Percentiles rank a stretch among this genome's conserved stretches.
phyloP scores from a whole-genome alignment of 2,113 vertebrate genomes.

The Camelus bactrianus region DNA sequence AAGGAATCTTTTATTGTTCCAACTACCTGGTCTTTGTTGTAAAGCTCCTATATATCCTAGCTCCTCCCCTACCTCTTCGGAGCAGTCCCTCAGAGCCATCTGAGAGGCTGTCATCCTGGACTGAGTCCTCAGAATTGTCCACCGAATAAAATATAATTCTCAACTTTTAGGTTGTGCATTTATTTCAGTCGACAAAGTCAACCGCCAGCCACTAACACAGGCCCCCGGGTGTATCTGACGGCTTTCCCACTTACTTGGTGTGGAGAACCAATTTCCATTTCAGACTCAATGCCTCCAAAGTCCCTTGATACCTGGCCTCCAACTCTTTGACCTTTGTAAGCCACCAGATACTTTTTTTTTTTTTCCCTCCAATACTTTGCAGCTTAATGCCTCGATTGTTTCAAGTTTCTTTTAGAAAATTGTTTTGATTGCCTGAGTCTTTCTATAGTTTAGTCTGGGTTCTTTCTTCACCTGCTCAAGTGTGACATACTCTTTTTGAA shows the following conservation, averaged over 20 bases:
- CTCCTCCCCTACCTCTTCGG: no score
- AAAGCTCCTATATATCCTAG: no score
- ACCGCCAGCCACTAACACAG: rapidly evolving
- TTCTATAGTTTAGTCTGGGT: not conserved
- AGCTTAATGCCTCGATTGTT: not conserved
- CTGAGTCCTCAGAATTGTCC: no score
- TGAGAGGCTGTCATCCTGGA: no score
- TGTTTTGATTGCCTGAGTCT: slow-evolving; percentile 13
- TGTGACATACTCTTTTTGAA: slow-evolving; percentile 34
- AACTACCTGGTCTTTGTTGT: no score
- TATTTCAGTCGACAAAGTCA: not conserved
- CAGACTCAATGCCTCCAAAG: not conserved
- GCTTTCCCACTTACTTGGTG: no score
- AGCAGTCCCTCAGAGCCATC: no score
- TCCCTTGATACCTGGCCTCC: not conserved
- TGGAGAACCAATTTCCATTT: not conserved
- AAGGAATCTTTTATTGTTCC: no score
- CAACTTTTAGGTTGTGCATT: no score
- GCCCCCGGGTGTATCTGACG: no score
- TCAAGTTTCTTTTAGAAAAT: not conserved
- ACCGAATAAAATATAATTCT: no score
- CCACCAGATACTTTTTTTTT: not conserved
- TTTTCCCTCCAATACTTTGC: not conserved
- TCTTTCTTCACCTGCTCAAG: slow-evolving; percentile 60
- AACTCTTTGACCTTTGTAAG: not conserved